These are phyloP conservation scores for Neotoxoptera formosana DNA, from an alignment of 1,140 invertebrate species.

Conservation along the genomic window DNA sequence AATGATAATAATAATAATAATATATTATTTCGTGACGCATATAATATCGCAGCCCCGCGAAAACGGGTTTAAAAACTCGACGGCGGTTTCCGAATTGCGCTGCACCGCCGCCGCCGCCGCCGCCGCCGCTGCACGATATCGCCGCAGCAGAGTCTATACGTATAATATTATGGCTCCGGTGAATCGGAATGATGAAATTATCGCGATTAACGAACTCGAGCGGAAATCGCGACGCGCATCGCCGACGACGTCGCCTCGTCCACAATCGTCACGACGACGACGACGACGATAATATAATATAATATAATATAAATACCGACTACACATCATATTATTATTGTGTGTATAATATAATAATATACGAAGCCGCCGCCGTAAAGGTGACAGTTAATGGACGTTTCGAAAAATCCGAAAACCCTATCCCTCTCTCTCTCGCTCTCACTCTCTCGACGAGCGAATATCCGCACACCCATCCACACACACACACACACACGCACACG, in stretches of 20 bases:
- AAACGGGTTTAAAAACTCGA: conserved; percentile 41
- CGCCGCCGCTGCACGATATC: too few relatives aligned
- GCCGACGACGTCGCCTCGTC: neutral
- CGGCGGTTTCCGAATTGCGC: neutral
- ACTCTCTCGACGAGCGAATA: neutral
- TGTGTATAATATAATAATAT: too few relatives aligned
- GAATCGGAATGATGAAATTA: conserved; percentile 33
- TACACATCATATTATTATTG: neutral
- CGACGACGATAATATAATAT: neutral
- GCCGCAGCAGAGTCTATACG: neutral
- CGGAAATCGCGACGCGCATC: conserved; percentile 3
- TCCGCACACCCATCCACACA: neutral
- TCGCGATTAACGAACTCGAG: conserved; percentile 32
- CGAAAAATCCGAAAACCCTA: neutral
- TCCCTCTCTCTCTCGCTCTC: neutral
- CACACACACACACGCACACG: neutral
- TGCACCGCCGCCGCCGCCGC: too few relatives aligned
- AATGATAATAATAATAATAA: neutral
- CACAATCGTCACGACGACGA: neutral
- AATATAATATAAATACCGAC: neutral
- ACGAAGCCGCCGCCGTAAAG: neutral
- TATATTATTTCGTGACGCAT: neutral
- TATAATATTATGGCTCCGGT: too few relatives aligned
- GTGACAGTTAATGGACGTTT: neutral
- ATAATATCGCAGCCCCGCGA: neutral